A percentile compares a stretch with the other conserved stretches of the same genome.
phyloP scores from a whole-genome alignment of 2,113 vertebrate species.

The Jacana jacana region DNA sequence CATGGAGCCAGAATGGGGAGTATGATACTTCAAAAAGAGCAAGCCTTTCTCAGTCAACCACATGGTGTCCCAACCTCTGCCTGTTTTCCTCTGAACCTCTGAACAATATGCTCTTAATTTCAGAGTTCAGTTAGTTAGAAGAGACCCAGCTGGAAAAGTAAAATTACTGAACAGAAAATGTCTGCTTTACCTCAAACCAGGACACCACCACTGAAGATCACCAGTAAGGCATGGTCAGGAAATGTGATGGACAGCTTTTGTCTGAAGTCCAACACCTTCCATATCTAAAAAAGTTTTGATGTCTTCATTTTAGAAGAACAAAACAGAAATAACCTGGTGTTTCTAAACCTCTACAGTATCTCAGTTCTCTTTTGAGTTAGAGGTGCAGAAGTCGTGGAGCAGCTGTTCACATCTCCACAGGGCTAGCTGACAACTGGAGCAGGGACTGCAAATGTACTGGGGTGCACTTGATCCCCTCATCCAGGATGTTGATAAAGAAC shows the following conservation, averaged over 20 bases:
- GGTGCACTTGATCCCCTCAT: not conserved
- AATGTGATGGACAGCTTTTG: not conserved
- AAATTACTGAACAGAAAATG: too few relatives aligned
- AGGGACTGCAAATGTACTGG: not conserved
- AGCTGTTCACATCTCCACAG: not conserved
- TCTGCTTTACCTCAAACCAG: too few relatives aligned
- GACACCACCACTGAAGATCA: too few relatives aligned
- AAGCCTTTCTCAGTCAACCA: not conserved
- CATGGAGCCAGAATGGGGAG: not conserved
- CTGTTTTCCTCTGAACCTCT: not conserved
- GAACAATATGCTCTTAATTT: too few relatives aligned
- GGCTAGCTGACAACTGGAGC: not conserved
- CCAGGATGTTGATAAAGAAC: not conserved
- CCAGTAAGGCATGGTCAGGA: not conserved
- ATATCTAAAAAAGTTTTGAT: not conserved
- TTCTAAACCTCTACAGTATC: not conserved
- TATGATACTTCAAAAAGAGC: not conserved
- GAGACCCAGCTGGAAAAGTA: too few relatives aligned
- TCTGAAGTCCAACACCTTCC: not conserved
- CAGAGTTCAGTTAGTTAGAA: too few relatives aligned
- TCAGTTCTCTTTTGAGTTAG: not conserved
- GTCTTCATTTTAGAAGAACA: not conserved
- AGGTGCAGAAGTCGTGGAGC: not conserved
- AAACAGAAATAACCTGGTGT: not conserved
- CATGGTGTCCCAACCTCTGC: not conserved